phyloP scores from a whole-genome alignment of 2,888 invertebrate genomes.

The Cantharis lateralis region DNA sequence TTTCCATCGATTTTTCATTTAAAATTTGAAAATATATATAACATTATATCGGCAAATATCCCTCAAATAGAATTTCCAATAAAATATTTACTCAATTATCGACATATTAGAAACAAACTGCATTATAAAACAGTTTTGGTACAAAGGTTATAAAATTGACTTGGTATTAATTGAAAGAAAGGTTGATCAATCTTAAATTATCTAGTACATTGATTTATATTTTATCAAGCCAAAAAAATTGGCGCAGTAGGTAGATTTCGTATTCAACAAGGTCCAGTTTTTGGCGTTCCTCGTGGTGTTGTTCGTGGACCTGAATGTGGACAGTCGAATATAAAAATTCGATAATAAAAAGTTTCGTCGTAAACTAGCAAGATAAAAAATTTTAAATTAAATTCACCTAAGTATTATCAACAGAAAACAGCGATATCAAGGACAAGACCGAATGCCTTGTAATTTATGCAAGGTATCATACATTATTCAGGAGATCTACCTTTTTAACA shows the following conservation, averaged over 20 bases:
- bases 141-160: background rate
- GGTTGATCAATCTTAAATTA: background rate
- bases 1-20: background rate
- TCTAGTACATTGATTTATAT: background rate
- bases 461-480: slow-evolving; percentile 19
- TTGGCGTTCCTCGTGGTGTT: background rate
- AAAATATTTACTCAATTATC: background rate
- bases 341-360: background rate
- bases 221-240: background rate
- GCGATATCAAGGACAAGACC: slow-evolving; percentile 1
- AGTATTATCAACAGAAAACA: background rate
- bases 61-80: background rate
- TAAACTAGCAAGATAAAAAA: background rate
- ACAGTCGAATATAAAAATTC: too few species aligned
- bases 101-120: background rate
- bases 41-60: background rate
- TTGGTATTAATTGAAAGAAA: background rate
- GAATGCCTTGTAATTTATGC: slow-evolving; percentile 16
- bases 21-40: background rate
- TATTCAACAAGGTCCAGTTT: background rate
- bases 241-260: background rate
- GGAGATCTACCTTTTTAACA: slow-evolving; percentile 16
- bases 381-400: background rate
- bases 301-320: background rate
- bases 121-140: background rate